Base-by-base conservation (phyloP, 2,797 vertebrate genomes). In the Emys orbicularis region DNA sequence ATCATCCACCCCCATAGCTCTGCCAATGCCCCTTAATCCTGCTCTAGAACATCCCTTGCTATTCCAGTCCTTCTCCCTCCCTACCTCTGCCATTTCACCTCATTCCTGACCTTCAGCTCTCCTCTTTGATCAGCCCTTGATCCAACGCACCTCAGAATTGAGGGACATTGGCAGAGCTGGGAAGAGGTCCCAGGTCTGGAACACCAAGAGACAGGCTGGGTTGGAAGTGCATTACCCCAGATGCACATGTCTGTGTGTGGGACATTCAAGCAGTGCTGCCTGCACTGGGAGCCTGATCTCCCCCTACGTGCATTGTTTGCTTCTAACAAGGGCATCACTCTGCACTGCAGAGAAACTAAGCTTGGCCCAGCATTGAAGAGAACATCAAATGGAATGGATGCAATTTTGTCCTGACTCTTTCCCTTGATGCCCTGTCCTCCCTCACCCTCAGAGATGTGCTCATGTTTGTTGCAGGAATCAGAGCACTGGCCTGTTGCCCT, bases 81-180 rank as follows among this genome's bases (percentile, higher is more conserved):
- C 31, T 9, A 53, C 19, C 12, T 52, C 59, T 50, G 29, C 50
- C 25, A 65, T 68, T 56, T 79, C 49, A n/a, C 61, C n/a, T 61
- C n/a, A 56, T 65, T 47, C 47, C 37, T 56, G 74, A 37, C 52
- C 0, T 37, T 82, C 84, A 79, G 21, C 47, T 31, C 29, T 65
- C 68, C 19, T 29, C 53, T 56, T 53, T 47, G 79, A 52, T n/a
- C 72, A 41, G 27, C 10, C 21, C n/a, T 61, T 88, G 74, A 16
- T 25, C 25, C 37, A 87, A 59, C 52, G 27, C 27, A 4, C 0
- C 0, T 1, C 0, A n/a, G 37, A n/a, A 44, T 79, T 79, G 79
- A 52, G 77, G 29, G n/a, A 65, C 86, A 76, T 89, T 82, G 94
- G 52, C 41, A 0, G 0, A 8, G 11, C 80, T 76, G 25, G 65